Percentiles rank a stretch among this genome's conserved stretches.
Conservation (phyloP, 2,797 vertebrate genomes). For the Coregonus sp. region DNA sequence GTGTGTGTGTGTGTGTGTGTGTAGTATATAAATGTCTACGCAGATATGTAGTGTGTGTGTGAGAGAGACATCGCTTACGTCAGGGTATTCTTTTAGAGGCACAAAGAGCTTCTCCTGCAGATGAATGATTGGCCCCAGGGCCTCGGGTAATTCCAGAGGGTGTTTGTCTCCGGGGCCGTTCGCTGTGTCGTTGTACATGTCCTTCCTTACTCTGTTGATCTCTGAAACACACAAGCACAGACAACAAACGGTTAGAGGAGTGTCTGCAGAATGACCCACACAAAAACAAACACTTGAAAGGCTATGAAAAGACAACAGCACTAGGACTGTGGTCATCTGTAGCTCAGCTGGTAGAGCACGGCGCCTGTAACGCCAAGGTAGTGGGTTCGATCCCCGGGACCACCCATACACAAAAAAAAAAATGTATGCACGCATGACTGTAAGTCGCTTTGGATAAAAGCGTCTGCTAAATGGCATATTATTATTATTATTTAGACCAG, state of each 20-base stretch:
- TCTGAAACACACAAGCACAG: constrained; percentile 73
- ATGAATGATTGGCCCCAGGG: constrained; percentile 78
- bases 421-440: too few relatives aligned
- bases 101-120: constrained; percentile 86
- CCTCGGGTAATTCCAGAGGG: constrained; percentile 81
- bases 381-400: too few relatives aligned
- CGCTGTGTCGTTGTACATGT: constrained; percentile 82
- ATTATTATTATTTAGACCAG: too few relatives aligned
- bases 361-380: too few relatives aligned
- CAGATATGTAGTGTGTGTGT: neutral
- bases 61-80: constrained; percentile 68
- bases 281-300: too few relatives aligned
- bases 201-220: constrained; percentile 86
- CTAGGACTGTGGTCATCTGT: too few relatives aligned
- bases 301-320: too few relatives aligned
- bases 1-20: neutral
- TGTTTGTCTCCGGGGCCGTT: constrained; percentile 82
- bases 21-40: too few relatives aligned
- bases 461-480: too few relatives aligned
- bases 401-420: too few relatives aligned
- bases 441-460: too few relatives aligned
- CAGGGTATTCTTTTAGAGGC: constrained; percentile 85
- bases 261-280: neutral
- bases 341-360: too few relatives aligned
- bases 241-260: neutral